phyloP scores from a whole-genome alignment of 2,888 invertebrate species.

The Autographa gamma region DNA sequence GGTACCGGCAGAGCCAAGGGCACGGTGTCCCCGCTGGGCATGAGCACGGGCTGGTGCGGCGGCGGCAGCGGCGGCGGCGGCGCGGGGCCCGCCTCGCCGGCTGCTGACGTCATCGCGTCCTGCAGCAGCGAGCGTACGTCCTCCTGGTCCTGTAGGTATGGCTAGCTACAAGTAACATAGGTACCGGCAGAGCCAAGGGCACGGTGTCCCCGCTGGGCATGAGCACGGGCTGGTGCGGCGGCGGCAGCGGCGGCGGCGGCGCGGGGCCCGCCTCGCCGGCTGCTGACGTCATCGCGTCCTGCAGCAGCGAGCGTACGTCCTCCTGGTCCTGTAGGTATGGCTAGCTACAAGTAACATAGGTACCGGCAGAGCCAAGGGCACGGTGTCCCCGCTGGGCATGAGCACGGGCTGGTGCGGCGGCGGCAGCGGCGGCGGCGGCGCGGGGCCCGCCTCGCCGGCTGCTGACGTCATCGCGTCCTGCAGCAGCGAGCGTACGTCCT shows the following conservation, averaged over 20 bases:
- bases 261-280: conserved; percentile 78
- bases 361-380: conserved; percentile 92
- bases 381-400: conserved; percentile 95
- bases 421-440: conserved; percentile 64
- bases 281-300: conserved; percentile 96
- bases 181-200: conserved; percentile 92
- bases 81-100: conserved; percentile 76
- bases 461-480: too few relatives aligned
- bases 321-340: too few relatives aligned
- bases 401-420: conserved; percentile 90
- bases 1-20: conserved; percentile 92
- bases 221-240: conserved; percentile 90
- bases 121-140: conserved; percentile 97
- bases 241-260: conserved; percentile 65
- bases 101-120: conserved; percentile 96
- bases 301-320: conserved; percentile 96
- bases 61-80: conserved; percentile 68
- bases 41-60: conserved; percentile 90
- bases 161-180: too few relatives aligned
- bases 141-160: too few relatives aligned
- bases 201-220: conserved; percentile 95
- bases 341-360: too few relatives aligned
- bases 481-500: conserved; percentile 95
- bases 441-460: conserved; percentile 74
- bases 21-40: conserved; percentile 95